These are phyloP conservation scores for Minunthozetes semirufus DNA, from an alignment of 2,888 invertebrate species.

Conservation along the genomic window DNA sequence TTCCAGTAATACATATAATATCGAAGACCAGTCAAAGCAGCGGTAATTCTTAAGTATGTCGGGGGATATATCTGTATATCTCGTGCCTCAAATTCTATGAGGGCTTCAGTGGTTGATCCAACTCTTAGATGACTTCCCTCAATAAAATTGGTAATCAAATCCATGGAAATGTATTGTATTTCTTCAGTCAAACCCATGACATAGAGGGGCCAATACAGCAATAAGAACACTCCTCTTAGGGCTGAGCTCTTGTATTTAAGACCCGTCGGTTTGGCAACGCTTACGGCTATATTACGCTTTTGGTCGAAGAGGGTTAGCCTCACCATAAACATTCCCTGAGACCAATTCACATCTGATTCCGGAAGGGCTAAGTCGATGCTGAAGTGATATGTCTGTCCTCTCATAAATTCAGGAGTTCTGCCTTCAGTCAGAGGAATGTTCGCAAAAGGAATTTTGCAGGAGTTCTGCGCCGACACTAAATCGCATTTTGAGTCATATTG, in stretches of 20 bases:
- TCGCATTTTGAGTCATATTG: conserved; percentile 35
- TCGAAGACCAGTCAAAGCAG: conserved; percentile 34
- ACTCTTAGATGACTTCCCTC: conserved; percentile 20
- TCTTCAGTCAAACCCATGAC: conserved; percentile 29
- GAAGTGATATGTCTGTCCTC: conserved; percentile 37
- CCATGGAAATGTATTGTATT: conserved; percentile 28
- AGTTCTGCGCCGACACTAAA: background rate
- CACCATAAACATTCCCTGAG: conserved; percentile 39
- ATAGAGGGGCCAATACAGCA: conserved; percentile 36
- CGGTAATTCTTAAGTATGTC: conserved; percentile 11
- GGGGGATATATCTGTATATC: conserved; percentile 36
- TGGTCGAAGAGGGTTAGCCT: conserved; percentile 33
- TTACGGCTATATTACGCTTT: background rate
- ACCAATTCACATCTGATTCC: conserved; percentile 38
- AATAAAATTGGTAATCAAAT: conserved; percentile 23
- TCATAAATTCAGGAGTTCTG: conserved; percentile 4
- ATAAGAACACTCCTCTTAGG: conserved; percentile 4
- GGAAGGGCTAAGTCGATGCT: conserved; percentile 35
- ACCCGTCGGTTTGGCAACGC: conserved; percentile 33
- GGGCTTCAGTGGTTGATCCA: conserved; percentile 8
- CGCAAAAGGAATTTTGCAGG: conserved; percentile 24
- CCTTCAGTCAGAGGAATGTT: conserved; percentile 5
- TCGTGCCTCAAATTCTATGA: conserved; percentile 35
- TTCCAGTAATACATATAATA: conserved; percentile 37
- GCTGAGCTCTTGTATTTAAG: conserved; percentile 34